Evolutionary conservation across 2,797 vertebrate genomes (phyloP), one percentile per base, ranked within the genome.

Genomic region (Ataeniobius toweri): DNA sequence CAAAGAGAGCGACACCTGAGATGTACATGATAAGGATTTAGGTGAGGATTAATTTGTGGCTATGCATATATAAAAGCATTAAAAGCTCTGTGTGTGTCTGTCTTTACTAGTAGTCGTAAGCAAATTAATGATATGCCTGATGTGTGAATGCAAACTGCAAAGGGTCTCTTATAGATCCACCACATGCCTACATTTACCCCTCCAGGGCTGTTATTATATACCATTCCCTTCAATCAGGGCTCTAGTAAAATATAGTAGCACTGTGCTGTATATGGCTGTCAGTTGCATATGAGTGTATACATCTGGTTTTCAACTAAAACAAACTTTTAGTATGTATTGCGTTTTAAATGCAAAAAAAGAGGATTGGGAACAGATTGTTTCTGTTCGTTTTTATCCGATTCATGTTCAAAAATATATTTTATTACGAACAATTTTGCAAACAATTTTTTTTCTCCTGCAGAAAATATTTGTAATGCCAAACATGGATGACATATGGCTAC

Each of bases 381-480:
- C 7, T 53, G 1, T 4, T 72, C 5, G 76, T 68, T 79, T 58
- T 73, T 5, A 14, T 18, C 14, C 20, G n/a, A 44, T 39, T 46
- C 9, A 12, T 28, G 10, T 22, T 20, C 9, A 31, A 50, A 71
- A 36, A 39, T 10, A 56, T 59, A 28, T 59, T 26, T 46, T 46
- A 26, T 46, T 13, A 12, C 24, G 10, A 58, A 58, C 20, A 14
- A 8, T 58, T n/a, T 0, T 46, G 48, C 13, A 26, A 58, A 58
- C 20, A 7, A 4, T 58, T n/a, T 0, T 46, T 65, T 8, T 67
- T 51, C 8, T 22, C 20, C 80, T 55, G 75, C 96, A 99, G 98
- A 99, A 99, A 98, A 98, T 99, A 90, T 99, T 99, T 93, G 98
- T 99, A 89, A 99, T 99, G 98, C 98, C 98, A 96, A 99, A 99